These are phyloP conservation scores for Drosophila varians DNA, from an alignment of 1,140 invertebrate species.

Conservation along the genomic window DNA sequence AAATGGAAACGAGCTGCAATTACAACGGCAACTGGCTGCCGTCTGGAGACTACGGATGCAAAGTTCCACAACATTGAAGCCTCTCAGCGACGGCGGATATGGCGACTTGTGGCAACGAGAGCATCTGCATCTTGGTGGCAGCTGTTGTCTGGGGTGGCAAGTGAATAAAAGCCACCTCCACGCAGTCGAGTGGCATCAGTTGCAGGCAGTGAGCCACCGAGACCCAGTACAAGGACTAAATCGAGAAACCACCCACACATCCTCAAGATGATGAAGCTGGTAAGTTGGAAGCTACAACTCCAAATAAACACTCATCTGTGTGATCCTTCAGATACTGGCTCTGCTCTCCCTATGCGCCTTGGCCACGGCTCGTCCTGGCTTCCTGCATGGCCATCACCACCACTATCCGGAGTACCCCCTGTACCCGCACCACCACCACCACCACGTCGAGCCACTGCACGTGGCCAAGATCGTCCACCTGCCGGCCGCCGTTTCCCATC, in stretches of 20 bases:
- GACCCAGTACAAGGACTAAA: slow-evolving; percentile 30
- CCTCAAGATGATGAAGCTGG: slow-evolving; percentile 71
- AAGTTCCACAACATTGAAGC: slow-evolving; percentile 48
- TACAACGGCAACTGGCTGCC: slow-evolving; percentile 48
- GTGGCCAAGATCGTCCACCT: slow-evolving; percentile 75
- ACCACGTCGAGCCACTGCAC: slow-evolving; percentile 74
- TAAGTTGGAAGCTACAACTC: slow-evolving; percentile 31
- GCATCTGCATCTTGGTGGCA: slow-evolving; percentile 65
- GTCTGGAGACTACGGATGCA: slow-evolving; percentile 67
- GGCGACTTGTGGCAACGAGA: slow-evolving; percentile 61
- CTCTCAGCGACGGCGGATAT: slow-evolving; percentile 68
- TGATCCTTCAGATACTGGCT: slow-evolving; percentile 37
- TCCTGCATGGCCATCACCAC: slow-evolving; percentile 74
- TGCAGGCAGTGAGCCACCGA: slow-evolving; percentile 61
- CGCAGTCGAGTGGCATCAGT: slow-evolving; percentile 69
- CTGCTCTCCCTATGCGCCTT: slow-evolving; percentile 57
- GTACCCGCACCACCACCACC: slow-evolving; percentile 42
- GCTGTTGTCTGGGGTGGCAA: slow-evolving; percentile 48
- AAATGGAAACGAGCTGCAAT: slow-evolving; percentile 64
- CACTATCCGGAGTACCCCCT: slow-evolving; percentile 72
- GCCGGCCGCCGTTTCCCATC: slow-evolving; percentile 84
- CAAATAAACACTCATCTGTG: no score
- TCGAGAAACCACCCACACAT: slow-evolving; percentile 14
- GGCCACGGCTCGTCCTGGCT: slow-evolving; percentile 70
- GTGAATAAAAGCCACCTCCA: slow-evolving; percentile 71